A percentile compares a stretch with the other conserved stretches of the same genome.
Evolutionary conservation across 2,888 invertebrate genomes (phyloP).

Genomic region (Eurytoma adleriae): DNA sequence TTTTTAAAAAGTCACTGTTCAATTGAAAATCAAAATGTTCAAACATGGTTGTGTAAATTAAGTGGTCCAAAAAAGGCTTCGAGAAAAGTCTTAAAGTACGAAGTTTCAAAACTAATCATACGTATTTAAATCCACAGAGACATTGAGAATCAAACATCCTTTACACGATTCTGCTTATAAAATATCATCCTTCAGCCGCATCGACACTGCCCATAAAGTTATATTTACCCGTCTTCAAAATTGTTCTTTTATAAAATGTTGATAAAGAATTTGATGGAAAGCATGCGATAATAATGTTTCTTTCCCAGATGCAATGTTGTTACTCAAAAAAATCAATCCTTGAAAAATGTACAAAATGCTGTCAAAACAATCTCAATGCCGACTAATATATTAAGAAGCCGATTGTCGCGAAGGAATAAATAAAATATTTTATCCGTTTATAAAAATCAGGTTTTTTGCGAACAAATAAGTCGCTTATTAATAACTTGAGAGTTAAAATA

Average conservation of each 20-base stretch:
- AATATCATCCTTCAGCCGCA: slow-evolving; percentile 23
- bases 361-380: slow-evolving; percentile 20
- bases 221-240: slow-evolving; percentile 1
- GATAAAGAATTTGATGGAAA: slow-evolving; percentile 14
- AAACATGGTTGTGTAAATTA: slow-evolving; percentile 39
- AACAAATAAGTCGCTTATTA: too few species aligned
- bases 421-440: background rate
- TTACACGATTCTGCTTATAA: slow-evolving; percentile 9
- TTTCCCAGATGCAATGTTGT: slow-evolving; percentile 18
- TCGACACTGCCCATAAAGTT: slow-evolving; percentile 34
- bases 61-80: slow-evolving; percentile 27
- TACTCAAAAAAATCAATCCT: slow-evolving; percentile 17
- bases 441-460: too few species aligned
- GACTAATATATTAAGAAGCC: slow-evolving; percentile 18
- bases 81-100: slow-evolving; percentile 13
- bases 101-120: background rate
- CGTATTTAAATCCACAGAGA: background rate
- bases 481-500: background rate
- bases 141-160: slow-evolving; percentile 12
- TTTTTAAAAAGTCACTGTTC: background rate
- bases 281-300: slow-evolving; percentile 33
- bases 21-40: background rate
- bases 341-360: slow-evolving; percentile 30
- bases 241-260: slow-evolving; percentile 39
- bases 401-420: background rate